Base-by-base conservation (phyloP, 2,888 invertebrate genomes). In the Torymus texanus region DNA sequence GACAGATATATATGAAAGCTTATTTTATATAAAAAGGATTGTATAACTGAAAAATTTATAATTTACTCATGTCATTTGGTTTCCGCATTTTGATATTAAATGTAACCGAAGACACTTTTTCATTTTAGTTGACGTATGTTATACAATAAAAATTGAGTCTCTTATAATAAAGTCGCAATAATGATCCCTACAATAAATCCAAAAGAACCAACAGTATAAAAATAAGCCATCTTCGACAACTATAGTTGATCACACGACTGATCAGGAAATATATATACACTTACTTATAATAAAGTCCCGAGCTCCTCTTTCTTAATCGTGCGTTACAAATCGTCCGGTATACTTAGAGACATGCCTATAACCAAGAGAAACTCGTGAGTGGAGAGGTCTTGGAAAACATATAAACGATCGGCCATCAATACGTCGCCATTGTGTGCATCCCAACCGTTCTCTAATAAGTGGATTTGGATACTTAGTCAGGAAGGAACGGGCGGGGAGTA, bases 381-480 rank as follows among this genome's bases (percentile, higher is more conserved):
- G 29, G 62, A 62, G 53, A 1, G 41, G 53, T 62, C 50, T 65
- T 18, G 65, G 63, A 74, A 65, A 74, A 74, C 56, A 41, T 41
- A 65, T 41, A 65, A 74, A 65, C 65, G 65, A 65, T 16, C 62
- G 63, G 62, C 55, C 72, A 62, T 73, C 24, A 51, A 12, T 16
- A 16, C n/a, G 14, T 11, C 14, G 18, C 29, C 41, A 41, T 41
- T 41, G 41, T 24, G 41, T 41, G n/a, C 16, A 13, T 41, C 50
- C 59, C 21, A 8, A 12, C 14, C 24, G 0, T 12, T 21, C 21
- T 53, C 24, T 71, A 55, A 62, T 75, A 79, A 79, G 56, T 75
- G 74, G 79, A 79, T 79, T 79, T 55, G 50, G 59, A 56, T 68
- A 71, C 68, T 79, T 78, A 16, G 72, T 58, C 16, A 59, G 29